These are phyloP conservation scores for Sarcophaga carnaria DNA, from an alignment of 2,888 invertebrate species.

Conservation along the genomic window DNA sequence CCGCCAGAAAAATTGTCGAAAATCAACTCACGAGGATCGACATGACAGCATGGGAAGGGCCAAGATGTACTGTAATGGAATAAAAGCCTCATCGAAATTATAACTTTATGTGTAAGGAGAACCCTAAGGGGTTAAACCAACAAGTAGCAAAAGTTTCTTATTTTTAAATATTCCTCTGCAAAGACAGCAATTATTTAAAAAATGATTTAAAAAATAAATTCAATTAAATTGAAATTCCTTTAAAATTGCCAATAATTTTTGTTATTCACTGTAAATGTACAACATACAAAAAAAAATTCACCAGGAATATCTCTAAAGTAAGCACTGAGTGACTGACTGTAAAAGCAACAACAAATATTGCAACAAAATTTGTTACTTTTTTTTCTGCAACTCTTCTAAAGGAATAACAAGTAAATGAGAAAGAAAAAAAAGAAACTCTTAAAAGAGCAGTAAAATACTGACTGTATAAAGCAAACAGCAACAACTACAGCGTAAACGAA, in stretches of 20 bases:
- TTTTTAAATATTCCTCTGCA: too few relatives aligned
- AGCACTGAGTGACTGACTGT: conserved; percentile 14
- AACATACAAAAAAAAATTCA: background rate
- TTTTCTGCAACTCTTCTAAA: background rate
- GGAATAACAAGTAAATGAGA: background rate
- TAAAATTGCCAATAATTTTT: background rate
- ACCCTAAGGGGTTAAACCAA: too few relatives aligned
- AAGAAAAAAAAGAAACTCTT: conserved; percentile 55
- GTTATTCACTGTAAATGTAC: background rate
- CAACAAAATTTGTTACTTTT: background rate
- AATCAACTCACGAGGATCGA: too few relatives aligned
- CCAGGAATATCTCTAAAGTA: background rate
- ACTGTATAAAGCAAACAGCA: background rate
- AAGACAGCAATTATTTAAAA: too few relatives aligned
- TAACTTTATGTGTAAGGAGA: too few relatives aligned
- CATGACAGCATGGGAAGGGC: too few relatives aligned
- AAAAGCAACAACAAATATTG: conserved; percentile 2
- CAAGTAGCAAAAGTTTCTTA: too few relatives aligned
- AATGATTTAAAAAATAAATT: too few relatives aligned
- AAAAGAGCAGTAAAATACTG: conserved; percentile 66
- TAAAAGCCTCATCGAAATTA: too few relatives aligned
- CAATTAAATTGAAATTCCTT: background rate
- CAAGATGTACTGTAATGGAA: too few relatives aligned
- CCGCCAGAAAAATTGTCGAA: too few relatives aligned
- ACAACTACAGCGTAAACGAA: background rate